Evolutionary conservation across 2,113 vertebrate genomes (phyloP), one percentile per base, ranked within the genome.

Genomic region (Megalops atlanticus): DNA sequence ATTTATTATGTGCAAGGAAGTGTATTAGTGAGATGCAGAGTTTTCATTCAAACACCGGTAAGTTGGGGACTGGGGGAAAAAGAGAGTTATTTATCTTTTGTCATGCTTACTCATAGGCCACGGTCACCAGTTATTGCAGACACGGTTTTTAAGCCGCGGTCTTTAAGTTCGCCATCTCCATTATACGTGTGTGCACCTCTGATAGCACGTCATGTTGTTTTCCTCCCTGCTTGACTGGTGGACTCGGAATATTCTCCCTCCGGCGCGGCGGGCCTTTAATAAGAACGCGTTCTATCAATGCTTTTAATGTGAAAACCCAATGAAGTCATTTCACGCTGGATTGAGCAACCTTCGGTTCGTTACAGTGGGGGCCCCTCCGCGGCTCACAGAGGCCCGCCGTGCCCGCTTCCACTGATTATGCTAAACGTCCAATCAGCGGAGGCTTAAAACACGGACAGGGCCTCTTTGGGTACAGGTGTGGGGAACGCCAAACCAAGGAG

Each of bases 281-380:
- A 92, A 91, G 92, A 92, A 91, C 85, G 88, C 88, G 92, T 92
- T 93, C 89, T 92, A 91, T 93, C 89, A 89, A 86, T 89, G 87
- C 86, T 92, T 91, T 92, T 93, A 95, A 92, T 93, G 90, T 90
- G 88, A 92, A 93, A 94, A 90, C 77, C 90, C 89, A 91, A 93
- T 92, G 91, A 92, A 94, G 92, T 93, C 87, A 93, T 95, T 95
- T 95, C 92, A 94, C 90, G 91, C 87, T 84, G 86, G 88, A 89
- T 92, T 94, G 92, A 92, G 88, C 92, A 93, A 93, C 90, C 90
- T 92, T 92, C 90, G 84, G 84, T 86, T 91, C 87, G 87, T 93
- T 93, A 92, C 91, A 90, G 90, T 89, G 84, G 76, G 89, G 87
- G n/a, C n/a, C n/a, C 90, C 90, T 90, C 82, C 87, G 84, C 85